Conservation (phyloP, 2,888 invertebrate species). For the Oscheius myriophilus region DNA sequence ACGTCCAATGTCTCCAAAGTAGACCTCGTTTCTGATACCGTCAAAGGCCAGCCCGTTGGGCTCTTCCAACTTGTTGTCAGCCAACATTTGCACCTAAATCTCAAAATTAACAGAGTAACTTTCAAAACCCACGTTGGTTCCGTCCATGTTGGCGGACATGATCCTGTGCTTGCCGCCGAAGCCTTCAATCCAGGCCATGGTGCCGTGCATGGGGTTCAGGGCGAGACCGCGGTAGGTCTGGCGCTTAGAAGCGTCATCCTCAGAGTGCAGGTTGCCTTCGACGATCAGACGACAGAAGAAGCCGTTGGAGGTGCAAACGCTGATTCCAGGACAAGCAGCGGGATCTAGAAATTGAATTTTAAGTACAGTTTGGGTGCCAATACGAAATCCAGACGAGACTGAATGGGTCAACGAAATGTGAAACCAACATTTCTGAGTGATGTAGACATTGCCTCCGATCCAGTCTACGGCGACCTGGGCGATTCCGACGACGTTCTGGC, state of each 20-base stretch:
- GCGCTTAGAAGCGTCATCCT: conserved; percentile 9
- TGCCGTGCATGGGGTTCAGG: conserved; percentile 47
- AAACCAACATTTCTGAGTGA: conserved; percentile 39
- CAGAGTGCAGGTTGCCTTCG: conserved; percentile 24
- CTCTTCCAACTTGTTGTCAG: conserved; percentile 48
- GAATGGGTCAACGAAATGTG: too few relatives aligned
- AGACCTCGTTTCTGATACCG: conserved; percentile 48
- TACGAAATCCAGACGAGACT: too few relatives aligned
- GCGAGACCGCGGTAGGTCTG: conserved; percentile 48
- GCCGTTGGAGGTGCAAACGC: conserved; percentile 43
- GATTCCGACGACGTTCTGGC: conserved; percentile 46
- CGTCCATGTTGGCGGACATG: conserved; percentile 93
- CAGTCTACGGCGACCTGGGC: conserved; percentile 53
- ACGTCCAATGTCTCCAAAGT: conserved; percentile 48
- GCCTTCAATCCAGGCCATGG: conserved; percentile 52
- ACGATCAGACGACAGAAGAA: conserved; percentile 51
- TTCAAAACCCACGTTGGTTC: conserved; percentile 79
- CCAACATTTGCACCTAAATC: conserved; percentile 36
- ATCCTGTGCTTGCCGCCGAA: conserved; percentile 81
- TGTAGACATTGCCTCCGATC: conserved; percentile 50
- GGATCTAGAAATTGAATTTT: conserved; percentile 36
- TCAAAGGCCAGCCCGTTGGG: conserved; percentile 55
- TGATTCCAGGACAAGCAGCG: conserved; percentile 39
- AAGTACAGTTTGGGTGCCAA: not conserved
- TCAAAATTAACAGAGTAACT: not conserved